phyloP scores from a whole-genome alignment of 2,888 invertebrate genomes.

The Cheilosia grossa region DNA sequence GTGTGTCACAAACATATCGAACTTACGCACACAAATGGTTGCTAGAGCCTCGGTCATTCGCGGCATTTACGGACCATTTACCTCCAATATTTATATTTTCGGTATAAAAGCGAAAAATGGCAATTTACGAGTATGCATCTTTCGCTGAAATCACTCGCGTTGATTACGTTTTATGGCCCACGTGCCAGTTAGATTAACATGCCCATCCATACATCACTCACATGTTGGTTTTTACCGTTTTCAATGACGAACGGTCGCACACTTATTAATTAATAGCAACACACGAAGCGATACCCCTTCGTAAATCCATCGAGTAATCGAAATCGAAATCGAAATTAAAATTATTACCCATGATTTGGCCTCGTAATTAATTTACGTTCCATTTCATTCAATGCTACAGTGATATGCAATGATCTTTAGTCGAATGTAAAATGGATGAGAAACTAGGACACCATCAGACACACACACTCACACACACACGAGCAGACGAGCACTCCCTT shows the following conservation, averaged over 20 bases:
- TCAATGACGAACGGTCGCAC: not conserved
- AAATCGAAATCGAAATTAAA: constrained; percentile 37
- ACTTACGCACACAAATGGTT: too few species aligned
- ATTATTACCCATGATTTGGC: constrained; percentile 57
- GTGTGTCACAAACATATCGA: too few species aligned
- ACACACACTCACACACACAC: not conserved
- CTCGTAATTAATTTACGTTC: constrained; percentile 65
- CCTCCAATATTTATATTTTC: not conserved
- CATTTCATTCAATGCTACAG: constrained; percentile 20
- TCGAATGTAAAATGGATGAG: constrained; percentile 5
- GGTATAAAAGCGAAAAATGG: not conserved
- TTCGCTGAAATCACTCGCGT: constrained; percentile 8
- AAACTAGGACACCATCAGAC: constrained; percentile 38
- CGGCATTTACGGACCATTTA: too few species aligned
- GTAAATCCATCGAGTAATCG: constrained; percentile 41
- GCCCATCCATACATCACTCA: constrained; percentile 12
- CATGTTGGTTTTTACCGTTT: constrained; percentile 10
- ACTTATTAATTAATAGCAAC: constrained; percentile 36
- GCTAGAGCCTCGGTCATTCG: too few species aligned
- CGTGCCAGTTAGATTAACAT: not conserved
- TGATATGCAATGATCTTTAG: not conserved
- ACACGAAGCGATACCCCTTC: constrained; percentile 16
- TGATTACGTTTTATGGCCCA: not conserved
- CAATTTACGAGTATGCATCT: too few species aligned
- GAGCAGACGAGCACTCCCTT: not conserved